phyloP scores from a whole-genome alignment of 2,797 vertebrate genomes.

The Lepilemur septentrionalis region DNA sequence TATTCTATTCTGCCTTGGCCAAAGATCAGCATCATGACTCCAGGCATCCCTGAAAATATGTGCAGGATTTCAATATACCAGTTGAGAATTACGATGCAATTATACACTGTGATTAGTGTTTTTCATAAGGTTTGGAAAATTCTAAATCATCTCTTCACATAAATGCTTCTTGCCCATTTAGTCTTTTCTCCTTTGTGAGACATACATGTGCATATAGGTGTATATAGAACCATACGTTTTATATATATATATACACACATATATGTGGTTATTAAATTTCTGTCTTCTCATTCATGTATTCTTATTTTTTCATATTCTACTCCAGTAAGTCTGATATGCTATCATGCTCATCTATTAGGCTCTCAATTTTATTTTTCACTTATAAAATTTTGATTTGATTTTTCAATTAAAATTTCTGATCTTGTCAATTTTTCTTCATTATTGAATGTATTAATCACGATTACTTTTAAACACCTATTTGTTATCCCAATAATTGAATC shows the following conservation, averaged over 20 bases:
- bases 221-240: neutral
- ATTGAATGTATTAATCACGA: neutral
- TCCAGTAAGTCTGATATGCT: neutral
- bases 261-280: neutral
- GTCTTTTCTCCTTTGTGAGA: neutral
- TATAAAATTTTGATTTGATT: neutral
- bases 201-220: neutral
- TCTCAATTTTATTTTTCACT: neutral
- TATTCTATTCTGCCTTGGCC: neutral
- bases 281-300: neutral
- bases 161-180: neutral
- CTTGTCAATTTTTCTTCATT: neutral
- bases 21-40: neutral
- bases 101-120: neutral
- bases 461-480: neutral
- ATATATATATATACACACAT: neutral
- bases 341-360: neutral
- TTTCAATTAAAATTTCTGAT: conserved; percentile 22
- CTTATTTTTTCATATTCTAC: neutral
- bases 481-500: neutral
- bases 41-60: neutral
- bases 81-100: neutral
- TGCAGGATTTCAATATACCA: neutral
- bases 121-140: neutral
- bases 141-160: neutral